Evolutionary conservation across 2,113 vertebrate species (phyloP).

Genomic region (Sebastes schlegelii): DNA sequence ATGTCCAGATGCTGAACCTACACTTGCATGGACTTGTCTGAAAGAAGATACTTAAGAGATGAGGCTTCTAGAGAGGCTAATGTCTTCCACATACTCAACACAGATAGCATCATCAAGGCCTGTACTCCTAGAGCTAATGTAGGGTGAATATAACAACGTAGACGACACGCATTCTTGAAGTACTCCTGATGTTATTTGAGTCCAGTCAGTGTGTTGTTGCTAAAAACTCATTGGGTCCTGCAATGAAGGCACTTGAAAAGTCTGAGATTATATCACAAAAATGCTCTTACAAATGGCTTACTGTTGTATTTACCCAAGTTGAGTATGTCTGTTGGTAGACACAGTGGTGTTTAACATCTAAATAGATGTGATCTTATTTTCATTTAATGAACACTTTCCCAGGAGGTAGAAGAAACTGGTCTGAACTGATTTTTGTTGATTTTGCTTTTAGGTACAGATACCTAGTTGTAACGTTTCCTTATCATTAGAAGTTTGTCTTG

Average conservation of each 20-base stretch:
- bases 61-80: not conserved
- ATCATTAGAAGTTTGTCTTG: not conserved
- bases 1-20: not conserved
- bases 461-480: not conserved
- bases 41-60: not conserved
- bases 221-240: not conserved
- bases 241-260: not conserved
- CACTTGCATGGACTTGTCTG: slow-evolving; percentile 19
- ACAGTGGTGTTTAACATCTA: not conserved
- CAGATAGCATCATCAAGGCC: slow-evolving; percentile 3
- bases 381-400: not conserved
- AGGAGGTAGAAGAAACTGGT: not conserved
- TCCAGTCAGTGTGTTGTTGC: not conserved
- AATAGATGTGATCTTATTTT: not conserved
- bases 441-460: not conserved
- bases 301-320: not conserved
- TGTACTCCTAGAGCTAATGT: not conserved
- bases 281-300: not conserved
- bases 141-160: not conserved
- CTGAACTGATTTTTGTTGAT: not conserved
- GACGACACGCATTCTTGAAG: not conserved
- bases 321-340: not conserved
- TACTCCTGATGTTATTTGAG: slow-evolving; percentile 3
- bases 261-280: not conserved
- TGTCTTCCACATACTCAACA: not conserved